Base-by-base conservation (phyloP, 2,797 vertebrate genomes). In the Melanotaenia boesemani region DNA sequence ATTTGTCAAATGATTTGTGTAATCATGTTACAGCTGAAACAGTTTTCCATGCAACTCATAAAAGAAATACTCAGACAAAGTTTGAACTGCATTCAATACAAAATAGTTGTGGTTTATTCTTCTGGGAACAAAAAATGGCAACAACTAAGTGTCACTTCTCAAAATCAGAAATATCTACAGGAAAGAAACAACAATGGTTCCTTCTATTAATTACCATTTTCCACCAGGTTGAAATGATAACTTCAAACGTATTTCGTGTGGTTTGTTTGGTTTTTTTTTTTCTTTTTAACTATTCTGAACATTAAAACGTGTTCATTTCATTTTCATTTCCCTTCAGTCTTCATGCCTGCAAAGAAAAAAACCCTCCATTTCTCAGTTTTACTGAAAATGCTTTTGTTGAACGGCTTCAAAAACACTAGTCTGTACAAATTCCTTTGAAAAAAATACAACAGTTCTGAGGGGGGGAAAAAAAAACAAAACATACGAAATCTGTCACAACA, bases 281-380 rank as follows among this genome's bases (percentile, higher is more conserved):
- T 6, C 79, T 85, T 86, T 85, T 79, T 41, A 65, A 84, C 82
- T 79, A 58, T 81, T 84, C 73, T 88, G 93, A 94, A 94, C 93
- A 94, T 91, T 94, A 94, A 93, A 94, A 94, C 93, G 91, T 94
- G 93, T 94, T 94, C 93, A 94, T 91, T 85, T 92, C 77, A 82
- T 70, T 86, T 86, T 76, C 6, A 86, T 87, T 90, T 89, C 79
- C 81, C 82, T 77, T 90, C 87, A 88, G 76, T 86, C 85, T 82
- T 88, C 71, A 88, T 63, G 83, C 84, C 88, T 81, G 87, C 81
- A 90, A 91, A 91, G 80, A 92, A 92, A 91, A 83, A 88, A 64
- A 70, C 58, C 26, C 63, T 67, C 69, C 41, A 12, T 64, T 44
- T 79, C n/a, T 70, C 70, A 80, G 72, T 88, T 74, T 78, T 39